These are phyloP conservation scores for Lineus longissimus DNA, from an alignment of 1,140 invertebrate species.

Conservation along the genomic window DNA sequence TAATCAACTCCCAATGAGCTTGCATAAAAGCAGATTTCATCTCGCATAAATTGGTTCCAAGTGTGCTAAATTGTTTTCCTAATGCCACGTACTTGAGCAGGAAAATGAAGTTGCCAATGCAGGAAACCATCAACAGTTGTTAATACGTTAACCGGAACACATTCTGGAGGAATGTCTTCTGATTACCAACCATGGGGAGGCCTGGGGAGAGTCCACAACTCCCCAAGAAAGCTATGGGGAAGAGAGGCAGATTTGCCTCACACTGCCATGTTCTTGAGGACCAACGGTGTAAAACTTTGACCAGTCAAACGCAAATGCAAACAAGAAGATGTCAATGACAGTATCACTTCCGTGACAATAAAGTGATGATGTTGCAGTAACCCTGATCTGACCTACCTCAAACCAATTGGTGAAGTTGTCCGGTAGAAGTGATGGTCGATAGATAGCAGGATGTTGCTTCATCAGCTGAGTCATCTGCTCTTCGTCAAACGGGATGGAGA, in stretches of 20 bases:
- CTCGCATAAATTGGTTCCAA: too few relatives aligned
- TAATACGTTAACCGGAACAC: too few relatives aligned
- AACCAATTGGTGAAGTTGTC: conserved; percentile 4
- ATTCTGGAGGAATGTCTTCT: too few relatives aligned
- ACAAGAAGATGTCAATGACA: neutral
- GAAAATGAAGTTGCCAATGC: neutral
- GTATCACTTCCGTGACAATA: too few relatives aligned
- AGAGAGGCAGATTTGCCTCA: too few relatives aligned
- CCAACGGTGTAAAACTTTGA: neutral
- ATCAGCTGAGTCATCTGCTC: neutral
- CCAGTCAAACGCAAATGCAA: too few relatives aligned
- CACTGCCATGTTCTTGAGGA: neutral
- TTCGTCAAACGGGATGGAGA: neutral
- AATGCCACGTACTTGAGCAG: neutral
- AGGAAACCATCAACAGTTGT: neutral
- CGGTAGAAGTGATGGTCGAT: neutral
- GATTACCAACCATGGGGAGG: too few relatives aligned
- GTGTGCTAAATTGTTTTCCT: too few relatives aligned
- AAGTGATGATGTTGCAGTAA: too few relatives aligned
- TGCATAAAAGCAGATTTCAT: too few relatives aligned
- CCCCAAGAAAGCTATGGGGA: neutral
- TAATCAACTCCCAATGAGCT: too few relatives aligned
- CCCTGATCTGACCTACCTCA: conserved; percentile 3
- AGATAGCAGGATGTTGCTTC: neutral
- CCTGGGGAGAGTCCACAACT: too few relatives aligned